These are phyloP conservation scores for Diabrotica balteata DNA, from an alignment of 2,888 invertebrate genomes.

Conservation along the genomic window DNA sequence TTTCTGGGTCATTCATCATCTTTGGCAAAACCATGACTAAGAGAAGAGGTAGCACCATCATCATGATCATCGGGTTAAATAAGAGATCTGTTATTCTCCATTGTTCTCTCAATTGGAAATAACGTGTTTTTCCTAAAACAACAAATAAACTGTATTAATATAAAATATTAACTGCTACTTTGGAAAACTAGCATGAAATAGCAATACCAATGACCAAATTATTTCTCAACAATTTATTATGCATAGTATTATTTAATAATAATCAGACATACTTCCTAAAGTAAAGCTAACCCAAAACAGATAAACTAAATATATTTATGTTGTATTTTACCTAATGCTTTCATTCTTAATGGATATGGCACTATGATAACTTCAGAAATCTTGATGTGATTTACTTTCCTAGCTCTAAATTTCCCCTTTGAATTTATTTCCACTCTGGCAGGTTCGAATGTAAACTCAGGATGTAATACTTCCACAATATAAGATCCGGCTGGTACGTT, in stretches of 20 bases:
- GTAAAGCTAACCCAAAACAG: no score
- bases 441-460: conserved; percentile 92
- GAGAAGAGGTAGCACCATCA: conserved; percentile 94
- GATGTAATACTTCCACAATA: conserved; percentile 89
- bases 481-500: conserved; percentile 93
- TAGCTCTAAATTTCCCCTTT: conserved; percentile 94
- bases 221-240: no score
- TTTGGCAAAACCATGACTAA: conserved; percentile 93
- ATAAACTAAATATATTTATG: no score
- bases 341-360: conserved; percentile 90
- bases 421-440: conserved; percentile 96
- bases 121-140: conserved; percentile 70
- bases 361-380: conserved; percentile 89
- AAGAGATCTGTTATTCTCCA: conserved; percentile 97
- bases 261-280: no score
- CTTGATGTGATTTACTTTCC: conserved; percentile 93
- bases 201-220: no score
- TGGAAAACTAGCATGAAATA: not conserved
- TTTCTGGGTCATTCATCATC: conserved; percentile 97
- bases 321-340: conserved; percentile 71
- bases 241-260: no score
- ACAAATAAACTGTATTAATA: not conserved
- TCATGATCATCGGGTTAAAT: conserved; percentile 96
- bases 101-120: conserved; percentile 92
- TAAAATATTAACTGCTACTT: not conserved